Conservation (phyloP, 2,888 invertebrate species). For the Drosophila meridiana region DNA sequence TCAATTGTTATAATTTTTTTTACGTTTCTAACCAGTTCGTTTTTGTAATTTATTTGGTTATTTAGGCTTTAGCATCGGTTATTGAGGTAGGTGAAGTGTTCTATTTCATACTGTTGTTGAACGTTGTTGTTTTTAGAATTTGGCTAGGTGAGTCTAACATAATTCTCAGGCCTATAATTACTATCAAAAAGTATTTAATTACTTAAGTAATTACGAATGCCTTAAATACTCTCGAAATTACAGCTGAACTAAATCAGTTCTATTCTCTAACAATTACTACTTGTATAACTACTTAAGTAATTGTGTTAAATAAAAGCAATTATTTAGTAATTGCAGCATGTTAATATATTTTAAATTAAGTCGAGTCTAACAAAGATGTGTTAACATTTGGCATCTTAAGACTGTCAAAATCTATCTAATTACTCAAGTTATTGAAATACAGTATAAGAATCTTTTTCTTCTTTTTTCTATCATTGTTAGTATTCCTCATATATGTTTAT, state of each 20-base stretch:
- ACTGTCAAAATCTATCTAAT: not conserved
- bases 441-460: not conserved
- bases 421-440: not conserved
- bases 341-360: not conserved
- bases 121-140: not conserved
- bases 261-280: not conserved
- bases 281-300: not conserved
- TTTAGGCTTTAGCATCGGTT: slow-evolving; percentile 29
- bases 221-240: too few relatives aligned
- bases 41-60: slow-evolving; percentile 24
- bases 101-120: not conserved
- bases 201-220: not conserved
- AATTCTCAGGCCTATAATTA: not conserved
- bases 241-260: not conserved
- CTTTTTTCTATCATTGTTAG: not conserved
- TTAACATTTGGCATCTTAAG: not conserved
- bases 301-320: not conserved
- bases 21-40: slow-evolving; percentile 6
- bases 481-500: not conserved
- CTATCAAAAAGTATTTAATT: slow-evolving; percentile 22
- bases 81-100: slow-evolving; percentile 42
- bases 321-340: not conserved
- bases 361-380: not conserved
- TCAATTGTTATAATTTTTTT: slow-evolving; percentile 10
- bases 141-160: not conserved